Evolutionary conservation across 1,140 invertebrate genomes (phyloP), one percentile per base, ranked within the genome.

Genomic region (Nephotettix cincticeps): DNA sequence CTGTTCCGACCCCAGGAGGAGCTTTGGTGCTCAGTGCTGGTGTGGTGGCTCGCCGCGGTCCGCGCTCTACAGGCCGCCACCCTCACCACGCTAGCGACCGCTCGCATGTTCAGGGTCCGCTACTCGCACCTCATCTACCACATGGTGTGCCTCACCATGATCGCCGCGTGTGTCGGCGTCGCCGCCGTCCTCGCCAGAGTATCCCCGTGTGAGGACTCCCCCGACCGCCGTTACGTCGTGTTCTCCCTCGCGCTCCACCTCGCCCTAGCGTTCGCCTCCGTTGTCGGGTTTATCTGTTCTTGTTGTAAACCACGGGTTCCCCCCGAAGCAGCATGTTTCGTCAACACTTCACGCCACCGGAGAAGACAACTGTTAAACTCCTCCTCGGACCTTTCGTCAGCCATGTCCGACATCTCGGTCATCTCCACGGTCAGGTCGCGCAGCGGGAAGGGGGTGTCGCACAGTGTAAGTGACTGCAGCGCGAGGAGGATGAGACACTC

Each of bases 101-200:
- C 85, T 30, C 80, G 84, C 0, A 77, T 84, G 19, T 80, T 86
- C 23, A 81, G 81, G 0, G 83, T 86, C 3, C 80, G 84, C 0
- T 71, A 80, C 3, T 82, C 83, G 23, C 86, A 86, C 58, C 80
- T 86, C 27, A 77, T 83, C 27, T 86, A 86, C 73, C 86, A 86
- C 73, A 73, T 87, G 14, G 82, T 81, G 43, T 85, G 84, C 21
- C 73, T 86, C 23, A 83, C 82, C 0, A 79, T 84, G 1, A 78
- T 86, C 14, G 82, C 83, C 58, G 78, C 80, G 4, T 82, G 86
- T 70, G 83, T 85, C 0, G 81, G 82, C 0, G 79, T 82, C 1
- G 81, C 82, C 6, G 80, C 80, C 9, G 79, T 83, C n/a, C 74
- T 83, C 28, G 81, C 82, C 0, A 77, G 80, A 66, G 72, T 76